These are phyloP conservation scores for Drosophila insularis DNA, from an alignment of 1,140 invertebrate species.

Conservation along the genomic window DNA sequence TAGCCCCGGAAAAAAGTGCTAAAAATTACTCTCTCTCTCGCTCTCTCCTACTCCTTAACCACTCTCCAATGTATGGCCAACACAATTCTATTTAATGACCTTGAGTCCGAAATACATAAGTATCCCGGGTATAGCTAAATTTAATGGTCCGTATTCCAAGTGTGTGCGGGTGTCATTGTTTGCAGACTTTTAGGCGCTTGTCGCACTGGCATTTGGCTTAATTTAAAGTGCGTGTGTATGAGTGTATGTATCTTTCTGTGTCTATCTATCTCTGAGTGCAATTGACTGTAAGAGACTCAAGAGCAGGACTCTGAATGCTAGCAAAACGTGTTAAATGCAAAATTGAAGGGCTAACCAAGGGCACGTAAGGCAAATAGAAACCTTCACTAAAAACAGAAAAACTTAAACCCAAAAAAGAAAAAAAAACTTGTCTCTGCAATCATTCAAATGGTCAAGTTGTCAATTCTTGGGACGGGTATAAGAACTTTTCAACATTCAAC, in stretches of 20 bases:
- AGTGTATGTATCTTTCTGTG: background rate
- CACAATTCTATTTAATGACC: constrained; percentile 69
- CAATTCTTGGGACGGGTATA: background rate
- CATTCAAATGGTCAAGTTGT: background rate
- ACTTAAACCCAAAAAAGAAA: background rate
- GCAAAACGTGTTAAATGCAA: constrained; percentile 16
- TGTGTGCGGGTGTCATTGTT: constrained; percentile 42
- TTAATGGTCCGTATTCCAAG: constrained; percentile 57
- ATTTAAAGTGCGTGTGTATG: constrained; percentile 57
- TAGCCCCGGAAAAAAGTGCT: constrained; percentile 61
- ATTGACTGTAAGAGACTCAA: constrained; percentile 41
- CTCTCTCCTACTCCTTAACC: background rate
- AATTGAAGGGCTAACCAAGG: constrained; percentile 36
- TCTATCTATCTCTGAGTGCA: constrained; percentile 28
- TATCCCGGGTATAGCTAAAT: constrained; percentile 57
- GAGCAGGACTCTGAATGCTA: background rate
- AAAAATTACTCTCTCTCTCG: constrained; percentile 53
- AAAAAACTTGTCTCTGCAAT: background rate
- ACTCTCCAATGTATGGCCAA: background rate
- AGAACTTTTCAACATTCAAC: too few species aligned
- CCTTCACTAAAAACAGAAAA: background rate
- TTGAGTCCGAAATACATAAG: constrained; percentile 61
- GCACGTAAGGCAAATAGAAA: constrained; percentile 8
- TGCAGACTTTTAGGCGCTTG: constrained; percentile 60
- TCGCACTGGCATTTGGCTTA: constrained; percentile 58